A percentile compares a stretch with the other conserved stretches of the same genome.
phyloP scores from a whole-genome alignment of 2,888 invertebrate species.

The Sympetrum striolatum region DNA sequence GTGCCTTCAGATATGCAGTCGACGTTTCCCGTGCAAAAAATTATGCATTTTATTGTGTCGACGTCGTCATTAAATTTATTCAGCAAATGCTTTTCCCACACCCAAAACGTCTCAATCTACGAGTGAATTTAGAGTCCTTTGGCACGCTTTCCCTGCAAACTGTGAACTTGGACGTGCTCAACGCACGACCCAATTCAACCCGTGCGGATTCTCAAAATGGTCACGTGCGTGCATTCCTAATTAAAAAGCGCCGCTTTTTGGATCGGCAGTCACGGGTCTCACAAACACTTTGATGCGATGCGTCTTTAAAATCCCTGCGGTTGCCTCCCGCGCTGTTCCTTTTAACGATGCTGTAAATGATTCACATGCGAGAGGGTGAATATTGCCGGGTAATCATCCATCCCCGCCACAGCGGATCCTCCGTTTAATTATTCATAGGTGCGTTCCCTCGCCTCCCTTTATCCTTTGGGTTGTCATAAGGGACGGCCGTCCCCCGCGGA shows the following conservation, averaged over 20 bases:
- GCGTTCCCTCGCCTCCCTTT: not conserved
- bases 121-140: too few species aligned
- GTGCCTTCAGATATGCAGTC: too few species aligned
- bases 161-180: too few species aligned
- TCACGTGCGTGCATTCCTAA: not conserved
- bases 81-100: not conserved
- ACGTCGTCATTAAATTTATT: not conserved
- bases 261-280: not conserved
- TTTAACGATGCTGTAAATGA: not conserved
- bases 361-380: not conserved
- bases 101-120: not conserved
- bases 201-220: too few species aligned
- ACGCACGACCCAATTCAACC: too few species aligned
- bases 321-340: not conserved
- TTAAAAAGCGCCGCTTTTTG: not conserved
- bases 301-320: not conserved
- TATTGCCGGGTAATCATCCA: not conserved
- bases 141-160: too few species aligned
- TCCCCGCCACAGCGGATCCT: not conserved
- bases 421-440: not conserved
- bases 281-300: not conserved
- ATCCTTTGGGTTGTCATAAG: too few species aligned
- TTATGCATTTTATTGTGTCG: not conserved
- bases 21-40: not conserved
- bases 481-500: too few species aligned